Conservation (phyloP, 1,140 invertebrate genomes). For the Oedothorax gibbosus region DNA sequence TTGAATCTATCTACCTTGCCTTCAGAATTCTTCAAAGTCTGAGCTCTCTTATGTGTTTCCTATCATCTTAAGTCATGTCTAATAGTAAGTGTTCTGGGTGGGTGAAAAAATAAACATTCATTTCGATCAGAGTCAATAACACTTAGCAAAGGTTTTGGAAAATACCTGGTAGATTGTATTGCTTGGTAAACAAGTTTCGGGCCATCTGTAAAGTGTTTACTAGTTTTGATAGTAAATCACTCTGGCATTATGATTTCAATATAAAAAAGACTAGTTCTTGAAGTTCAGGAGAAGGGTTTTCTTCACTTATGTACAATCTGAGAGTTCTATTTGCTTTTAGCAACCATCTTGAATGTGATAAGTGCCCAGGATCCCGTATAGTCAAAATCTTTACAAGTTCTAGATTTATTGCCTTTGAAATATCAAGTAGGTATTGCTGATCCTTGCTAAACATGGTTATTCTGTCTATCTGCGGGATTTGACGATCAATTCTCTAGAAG, state of each 20-base stretch:
- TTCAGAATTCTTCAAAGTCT: conserved; percentile 1
- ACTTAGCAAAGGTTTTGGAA: conserved; percentile 8
- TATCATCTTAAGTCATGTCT: conserved; percentile 16
- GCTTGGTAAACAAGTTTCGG: background rate
- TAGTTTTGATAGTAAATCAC: conserved; percentile 14
- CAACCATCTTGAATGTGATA: conserved; percentile 12
- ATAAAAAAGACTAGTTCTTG: background rate
- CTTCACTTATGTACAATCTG: background rate
- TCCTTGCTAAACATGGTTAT: background rate
- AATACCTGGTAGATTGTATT: background rate
- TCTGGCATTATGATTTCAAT: conserved; percentile 11
- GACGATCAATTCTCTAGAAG: background rate
- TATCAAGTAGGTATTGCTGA: conserved; percentile 28
- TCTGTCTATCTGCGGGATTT: background rate
- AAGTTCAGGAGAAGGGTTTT: background rate
- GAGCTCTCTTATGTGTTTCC: background rate
- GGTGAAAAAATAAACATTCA: conserved; percentile 13
- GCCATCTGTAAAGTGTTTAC: conserved; percentile 21
- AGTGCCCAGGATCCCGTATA: background rate
- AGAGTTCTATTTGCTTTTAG: conserved; percentile 12
- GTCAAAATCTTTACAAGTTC: background rate
- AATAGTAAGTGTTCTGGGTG: conserved; percentile 10
- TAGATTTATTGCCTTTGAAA: background rate
- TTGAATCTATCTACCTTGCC: background rate
- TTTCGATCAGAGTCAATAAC: conserved; percentile 14